Evolutionary conservation across 2,797 vertebrate species (phyloP), one percentile per base, ranked within the genome.

Genomic region (Pseudochromis fuscus): DNA sequence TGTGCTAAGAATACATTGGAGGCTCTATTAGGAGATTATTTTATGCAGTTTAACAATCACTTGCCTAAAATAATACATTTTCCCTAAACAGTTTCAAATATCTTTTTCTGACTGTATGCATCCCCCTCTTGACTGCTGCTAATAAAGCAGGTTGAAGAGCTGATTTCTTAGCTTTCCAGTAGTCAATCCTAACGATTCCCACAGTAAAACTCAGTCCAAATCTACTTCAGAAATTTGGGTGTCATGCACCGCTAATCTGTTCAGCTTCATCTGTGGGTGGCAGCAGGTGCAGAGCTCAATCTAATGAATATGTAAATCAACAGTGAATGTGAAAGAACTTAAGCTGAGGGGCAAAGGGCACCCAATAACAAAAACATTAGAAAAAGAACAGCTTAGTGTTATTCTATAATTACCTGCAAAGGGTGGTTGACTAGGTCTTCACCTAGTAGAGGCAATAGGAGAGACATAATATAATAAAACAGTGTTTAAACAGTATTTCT

Each of bases 301-400:
- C 51, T 75, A 44, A 83, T 89, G 83, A 86, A 86, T 84, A 86
- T 84, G 81, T 64, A 84, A 86, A 87, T 81, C 27, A 37, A 27
- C 46, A 57, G 45, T 5, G 42, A 66, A 70, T 51, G 38, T 72
- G 56, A 55, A 72, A 62, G 46, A 77, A 66, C 23, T 61, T 63
- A 42, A 73, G 65, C 75, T 58, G 25, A 69, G 52, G 75, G 78
- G 59, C 73, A 75, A 82, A 83, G 77, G 76, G 37, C 33, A 51
- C 27, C 45, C 25, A 25, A 51, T 23, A 24, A 67, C 35, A 66
- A 75, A 74, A 65, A 69, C 23, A 67, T 55, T 5, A 35, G 2
- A 30, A 72, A 53, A 61, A 67, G 68, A 46, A 69, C 8, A 51
- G 55, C 25, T 45, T 7, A 6, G 35, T 8, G 4, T 65, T 50